Percentiles rank a stretch among this genome's conserved stretches.
Evolutionary conservation across 2,797 vertebrate species (phyloP).

Genomic region (Enteromius trimaculatus): DNA sequence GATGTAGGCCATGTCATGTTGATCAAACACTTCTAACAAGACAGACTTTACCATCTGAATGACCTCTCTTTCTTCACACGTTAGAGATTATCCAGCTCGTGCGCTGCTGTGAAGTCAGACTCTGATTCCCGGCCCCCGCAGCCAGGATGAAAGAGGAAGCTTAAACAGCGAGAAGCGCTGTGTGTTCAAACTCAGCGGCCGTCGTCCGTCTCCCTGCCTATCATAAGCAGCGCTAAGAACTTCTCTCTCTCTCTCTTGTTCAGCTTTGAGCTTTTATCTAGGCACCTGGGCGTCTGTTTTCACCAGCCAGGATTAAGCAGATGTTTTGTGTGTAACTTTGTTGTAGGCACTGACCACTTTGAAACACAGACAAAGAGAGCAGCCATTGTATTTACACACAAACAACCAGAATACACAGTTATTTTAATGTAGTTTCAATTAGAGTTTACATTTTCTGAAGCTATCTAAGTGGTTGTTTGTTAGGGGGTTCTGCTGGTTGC

Average conservation of each 20-base stretch:
- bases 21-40: constrained; percentile 20
- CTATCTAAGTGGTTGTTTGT: background rate
- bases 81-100: constrained; percentile 43
- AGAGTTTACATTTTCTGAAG: background rate
- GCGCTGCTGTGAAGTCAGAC: constrained; percentile 42
- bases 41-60: constrained; percentile 28
- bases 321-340: constrained; percentile 36
- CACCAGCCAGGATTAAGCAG: constrained; percentile 27
- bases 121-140: constrained; percentile 42
- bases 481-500: background rate
- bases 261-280: constrained; percentile 36
- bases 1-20: background rate
- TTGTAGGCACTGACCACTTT: constrained; percentile 14
- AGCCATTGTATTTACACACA: background rate
- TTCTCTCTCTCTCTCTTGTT: constrained; percentile 41
- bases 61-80: constrained; percentile 35
- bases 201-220: constrained; percentile 12
- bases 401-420: background rate
- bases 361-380: background rate
- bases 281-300: constrained; percentile 34
- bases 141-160: constrained; percentile 52
- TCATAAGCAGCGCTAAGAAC: constrained; percentile 38
- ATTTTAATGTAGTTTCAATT: background rate
- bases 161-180: constrained; percentile 38
- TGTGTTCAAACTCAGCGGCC: constrained; percentile 42